These are phyloP conservation scores for Pterostichus madidus DNA, from an alignment of 2,888 invertebrate genomes.

Conservation along the genomic window DNA sequence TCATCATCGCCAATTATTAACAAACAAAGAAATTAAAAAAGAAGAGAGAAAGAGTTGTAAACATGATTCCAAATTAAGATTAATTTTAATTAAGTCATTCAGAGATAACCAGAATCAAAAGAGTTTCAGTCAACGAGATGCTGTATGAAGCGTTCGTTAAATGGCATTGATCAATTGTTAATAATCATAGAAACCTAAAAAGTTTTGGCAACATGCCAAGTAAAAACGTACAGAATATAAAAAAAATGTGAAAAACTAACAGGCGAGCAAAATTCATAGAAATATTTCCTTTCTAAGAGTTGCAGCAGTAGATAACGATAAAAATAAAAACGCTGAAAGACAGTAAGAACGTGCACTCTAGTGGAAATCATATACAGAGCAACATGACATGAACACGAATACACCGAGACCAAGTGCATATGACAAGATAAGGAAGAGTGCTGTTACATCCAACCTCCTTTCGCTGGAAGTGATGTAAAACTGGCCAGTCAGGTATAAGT, in stretches of 20 bases:
- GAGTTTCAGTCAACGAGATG: slow-evolving; percentile 40
- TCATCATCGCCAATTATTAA: slow-evolving; percentile 44
- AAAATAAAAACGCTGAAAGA: slow-evolving; percentile 61
- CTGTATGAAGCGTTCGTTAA: slow-evolving; percentile 58
- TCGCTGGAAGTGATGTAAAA: slow-evolving; percentile 89
- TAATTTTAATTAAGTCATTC: slow-evolving; percentile 35
- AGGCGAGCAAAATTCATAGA: slow-evolving; percentile 56
- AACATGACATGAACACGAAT: slow-evolving; percentile 66
- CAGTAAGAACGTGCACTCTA: slow-evolving; percentile 66
- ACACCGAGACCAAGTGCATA: slow-evolving; percentile 69
- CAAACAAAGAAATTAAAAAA: slow-evolving; percentile 21
- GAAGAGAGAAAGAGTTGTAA: slow-evolving; percentile 16
- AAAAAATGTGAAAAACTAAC: slow-evolving; percentile 50
- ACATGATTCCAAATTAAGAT: slow-evolving; percentile 34
- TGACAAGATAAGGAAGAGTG: slow-evolving; percentile 67
- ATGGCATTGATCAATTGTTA: slow-evolving; percentile 48
- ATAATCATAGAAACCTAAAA: slow-evolving; percentile 38
- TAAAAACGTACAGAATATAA: slow-evolving; percentile 7
- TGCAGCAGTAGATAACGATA: slow-evolving; percentile 40
- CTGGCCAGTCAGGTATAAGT: slow-evolving; percentile 98
- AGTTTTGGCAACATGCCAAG: slow-evolving; percentile 44
- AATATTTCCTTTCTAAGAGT: slow-evolving; percentile 52
- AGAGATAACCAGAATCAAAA: slow-evolving; percentile 45
- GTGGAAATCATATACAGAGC: slow-evolving; percentile 57
- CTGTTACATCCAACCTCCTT: slow-evolving; percentile 88